These are phyloP conservation scores for Dicentrarchus labrax DNA, from an alignment of 2,113 vertebrate genomes.

Conservation along the genomic window DNA sequence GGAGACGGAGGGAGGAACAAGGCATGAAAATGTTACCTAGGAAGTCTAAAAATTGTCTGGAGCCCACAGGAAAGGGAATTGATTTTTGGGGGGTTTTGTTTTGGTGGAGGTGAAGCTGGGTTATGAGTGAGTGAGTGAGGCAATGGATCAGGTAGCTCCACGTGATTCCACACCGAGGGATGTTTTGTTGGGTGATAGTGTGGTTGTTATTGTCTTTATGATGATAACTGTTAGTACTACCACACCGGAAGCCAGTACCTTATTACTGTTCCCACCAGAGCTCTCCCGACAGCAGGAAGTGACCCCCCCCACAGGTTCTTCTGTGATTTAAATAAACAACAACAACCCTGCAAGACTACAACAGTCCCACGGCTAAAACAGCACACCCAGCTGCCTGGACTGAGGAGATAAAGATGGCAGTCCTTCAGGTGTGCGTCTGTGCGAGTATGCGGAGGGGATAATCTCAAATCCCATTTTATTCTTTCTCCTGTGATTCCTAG, in stretches of 20 bases:
- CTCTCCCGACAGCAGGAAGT: constrained; percentile 25
- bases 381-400: constrained; percentile 10
- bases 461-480: constrained; percentile 45
- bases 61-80: constrained; percentile 81
- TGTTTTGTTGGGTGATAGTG: constrained; percentile 23
- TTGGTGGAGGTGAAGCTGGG: constrained; percentile 40
- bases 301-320: neutral
- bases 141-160: constrained; percentile 22
- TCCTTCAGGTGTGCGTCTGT: constrained; percentile 39
- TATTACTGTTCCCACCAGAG: neutral
- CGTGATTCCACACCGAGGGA: constrained; percentile 39
- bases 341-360: neutral
- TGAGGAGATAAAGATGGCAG: constrained; percentile 25
- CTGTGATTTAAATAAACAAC: constrained; percentile 12
- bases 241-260: constrained; percentile 10
- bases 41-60: constrained; percentile 87
- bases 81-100: constrained; percentile 29
- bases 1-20: constrained; percentile 89
- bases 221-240: constrained; percentile 61
- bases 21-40: constrained; percentile 96
- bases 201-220: constrained; percentile 27
- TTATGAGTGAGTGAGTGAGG: constrained; percentile 44
- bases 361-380: neutral
- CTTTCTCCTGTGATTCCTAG: constrained; percentile 16
- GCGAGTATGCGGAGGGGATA: neutral